phyloP scores from a whole-genome alignment of 1,140 invertebrate genomes.

The Drosophila sp. region DNA sequence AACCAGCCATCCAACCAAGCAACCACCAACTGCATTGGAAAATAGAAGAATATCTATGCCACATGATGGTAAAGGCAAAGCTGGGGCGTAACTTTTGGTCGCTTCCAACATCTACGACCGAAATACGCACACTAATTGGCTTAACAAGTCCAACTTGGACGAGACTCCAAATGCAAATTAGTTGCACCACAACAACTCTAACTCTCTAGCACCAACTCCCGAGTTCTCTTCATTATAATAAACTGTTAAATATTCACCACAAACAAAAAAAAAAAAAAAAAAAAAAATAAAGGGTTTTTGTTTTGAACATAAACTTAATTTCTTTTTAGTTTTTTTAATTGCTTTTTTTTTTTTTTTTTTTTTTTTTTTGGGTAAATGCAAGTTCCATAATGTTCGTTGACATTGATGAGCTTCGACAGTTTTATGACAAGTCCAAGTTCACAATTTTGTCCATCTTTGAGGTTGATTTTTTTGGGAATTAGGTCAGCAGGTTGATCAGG shows the following conservation, averaged over 20 bases:
- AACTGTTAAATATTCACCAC: slow-evolving; percentile 28
- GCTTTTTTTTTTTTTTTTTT: neutral
- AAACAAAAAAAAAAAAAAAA: neutral
- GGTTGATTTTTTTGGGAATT: slow-evolving; percentile 7
- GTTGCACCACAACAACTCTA: slow-evolving; percentile 6
- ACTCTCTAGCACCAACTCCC: slow-evolving; percentile 9
- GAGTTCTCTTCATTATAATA: slow-evolving; percentile 45
- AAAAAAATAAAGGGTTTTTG: slow-evolving; percentile 1
- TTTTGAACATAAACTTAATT: slow-evolving; percentile 45
- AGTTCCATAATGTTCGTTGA: slow-evolving; percentile 13
- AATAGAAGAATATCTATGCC: neutral
- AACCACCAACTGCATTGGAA: neutral
- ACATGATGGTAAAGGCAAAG: slow-evolving; percentile 1
- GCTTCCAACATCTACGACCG: slow-evolving; percentile 33
- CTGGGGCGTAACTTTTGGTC: slow-evolving; percentile 16
- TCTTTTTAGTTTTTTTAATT: slow-evolving; percentile 37
- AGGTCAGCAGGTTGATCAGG: slow-evolving; percentile 6
- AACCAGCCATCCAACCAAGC: neutral
- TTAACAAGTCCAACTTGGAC: slow-evolving; percentile 44
- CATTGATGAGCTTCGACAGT: slow-evolving; percentile 15
- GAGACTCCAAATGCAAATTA: slow-evolving; percentile 15
- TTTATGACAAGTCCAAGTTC: slow-evolving; percentile 10
- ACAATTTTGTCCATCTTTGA: neutral
- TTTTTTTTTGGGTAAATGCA: slow-evolving; percentile 3
- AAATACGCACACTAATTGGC: slow-evolving; percentile 65